These are phyloP conservation scores for Tupaia chinensis DNA, from an alignment of 2,113 vertebrate species.

Conservation along the genomic window DNA sequence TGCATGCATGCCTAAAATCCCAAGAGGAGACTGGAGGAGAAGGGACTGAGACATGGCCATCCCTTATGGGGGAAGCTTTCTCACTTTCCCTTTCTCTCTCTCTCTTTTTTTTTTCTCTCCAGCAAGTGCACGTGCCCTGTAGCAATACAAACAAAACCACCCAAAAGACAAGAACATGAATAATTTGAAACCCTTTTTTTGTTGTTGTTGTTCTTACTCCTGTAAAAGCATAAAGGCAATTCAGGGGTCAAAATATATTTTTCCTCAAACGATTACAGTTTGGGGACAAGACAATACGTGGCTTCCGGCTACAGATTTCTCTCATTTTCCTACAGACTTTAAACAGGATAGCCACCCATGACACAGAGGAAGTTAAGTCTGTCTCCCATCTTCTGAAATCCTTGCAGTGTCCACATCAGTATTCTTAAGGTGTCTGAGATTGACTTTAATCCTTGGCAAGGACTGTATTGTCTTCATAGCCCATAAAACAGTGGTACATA, in stretches of 20 bases:
- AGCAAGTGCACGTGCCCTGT: too few species aligned
- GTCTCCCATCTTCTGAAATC: not conserved
- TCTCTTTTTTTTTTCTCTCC: too few species aligned
- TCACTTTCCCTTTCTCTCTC: too few species aligned
- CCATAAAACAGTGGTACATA: not conserved
- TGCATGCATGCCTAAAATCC: too few species aligned
- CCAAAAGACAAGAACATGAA: too few species aligned
- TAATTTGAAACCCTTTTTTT: not conserved
- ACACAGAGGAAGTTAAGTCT: not conserved
- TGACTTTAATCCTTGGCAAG: not conserved
- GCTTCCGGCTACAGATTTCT: fast-evolving
- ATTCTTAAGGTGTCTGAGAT: not conserved
- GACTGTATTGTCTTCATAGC: too few species aligned
- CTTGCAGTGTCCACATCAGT: too few species aligned
- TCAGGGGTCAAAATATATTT: not conserved
- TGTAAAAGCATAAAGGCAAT: not conserved
- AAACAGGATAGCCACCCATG: not conserved
- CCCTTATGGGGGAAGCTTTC: too few species aligned
- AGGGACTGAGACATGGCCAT: too few species aligned
- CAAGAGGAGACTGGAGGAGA: too few species aligned
- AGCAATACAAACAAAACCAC: too few species aligned
- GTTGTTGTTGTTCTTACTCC: not conserved
- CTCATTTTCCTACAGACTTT: not conserved
- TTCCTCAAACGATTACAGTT: not conserved
- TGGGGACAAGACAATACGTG: not conserved